A percentile compares a stretch with the other conserved stretches of the same genome.
Conservation (phyloP, 2,113 vertebrate species). For the Ptyas mucosa region DNA sequence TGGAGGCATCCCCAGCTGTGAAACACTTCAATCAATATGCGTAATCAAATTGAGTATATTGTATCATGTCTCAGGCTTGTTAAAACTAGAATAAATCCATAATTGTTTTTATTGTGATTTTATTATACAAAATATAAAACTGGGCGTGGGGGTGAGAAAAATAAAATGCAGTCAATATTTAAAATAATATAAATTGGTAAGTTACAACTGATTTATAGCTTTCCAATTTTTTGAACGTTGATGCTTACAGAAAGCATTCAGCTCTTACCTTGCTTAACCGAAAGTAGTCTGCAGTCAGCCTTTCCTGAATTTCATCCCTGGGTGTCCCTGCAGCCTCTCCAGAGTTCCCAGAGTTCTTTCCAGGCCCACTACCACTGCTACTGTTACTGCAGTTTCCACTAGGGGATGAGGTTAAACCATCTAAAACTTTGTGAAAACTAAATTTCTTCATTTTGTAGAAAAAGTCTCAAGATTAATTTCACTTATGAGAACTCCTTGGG, state of each 20-base stretch:
- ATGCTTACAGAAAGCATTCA: conserved; percentile 21
- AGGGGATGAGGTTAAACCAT: conserved; percentile 91
- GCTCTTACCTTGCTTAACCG: conserved; percentile 92
- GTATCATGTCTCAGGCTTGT: background rate
- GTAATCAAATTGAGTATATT: background rate
- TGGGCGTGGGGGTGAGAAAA: background rate
- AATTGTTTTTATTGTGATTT: background rate
- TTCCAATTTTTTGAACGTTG: background rate
- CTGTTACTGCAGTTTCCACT: conserved; percentile 72
- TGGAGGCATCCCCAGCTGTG: background rate
- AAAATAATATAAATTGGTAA: background rate
- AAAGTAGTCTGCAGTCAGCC: conserved; percentile 91
- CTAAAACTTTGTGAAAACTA: conserved; percentile 95
- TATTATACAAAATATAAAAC: conserved; percentile 13
- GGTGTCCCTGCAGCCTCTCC: conserved; percentile 82
- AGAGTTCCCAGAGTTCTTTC: conserved; percentile 62
- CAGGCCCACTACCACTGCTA: conserved; percentile 54
- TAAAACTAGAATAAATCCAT: background rate
- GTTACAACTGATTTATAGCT: background rate
- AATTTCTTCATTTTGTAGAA: conserved; percentile 91
- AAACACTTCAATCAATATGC: background rate
- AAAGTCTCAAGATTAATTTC: conserved; percentile 46
- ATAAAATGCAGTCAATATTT: background rate
- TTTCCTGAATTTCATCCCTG: conserved; percentile 89
- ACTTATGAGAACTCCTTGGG: conserved; percentile 10